These are phyloP conservation scores for Drosophila repleta DNA, from an alignment of 1,140 invertebrate genomes.

Conservation along the genomic window DNA sequence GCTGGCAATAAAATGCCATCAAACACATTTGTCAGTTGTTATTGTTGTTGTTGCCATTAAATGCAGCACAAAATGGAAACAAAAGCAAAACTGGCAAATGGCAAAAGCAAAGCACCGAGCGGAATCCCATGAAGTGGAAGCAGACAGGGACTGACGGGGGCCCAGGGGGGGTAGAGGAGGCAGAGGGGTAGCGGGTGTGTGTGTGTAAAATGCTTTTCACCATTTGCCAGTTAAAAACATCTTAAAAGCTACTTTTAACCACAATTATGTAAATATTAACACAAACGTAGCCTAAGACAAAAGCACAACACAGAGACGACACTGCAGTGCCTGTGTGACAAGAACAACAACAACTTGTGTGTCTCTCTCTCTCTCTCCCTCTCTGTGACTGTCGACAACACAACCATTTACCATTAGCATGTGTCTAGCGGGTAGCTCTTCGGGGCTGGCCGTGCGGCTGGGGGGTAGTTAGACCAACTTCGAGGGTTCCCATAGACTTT, in stretches of 20 bases:
- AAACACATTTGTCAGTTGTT: constrained; percentile 44
- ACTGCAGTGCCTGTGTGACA: constrained; percentile 12
- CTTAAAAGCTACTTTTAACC: constrained; percentile 80
- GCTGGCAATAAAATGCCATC: constrained; percentile 39
- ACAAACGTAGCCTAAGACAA: constrained; percentile 63
- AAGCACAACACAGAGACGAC: constrained; percentile 32
- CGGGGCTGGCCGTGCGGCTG: neutral
- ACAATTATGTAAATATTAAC: constrained; percentile 82
- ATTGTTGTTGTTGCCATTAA: constrained; percentile 48
- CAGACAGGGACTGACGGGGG: neutral
- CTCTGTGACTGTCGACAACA: constrained; percentile 63
- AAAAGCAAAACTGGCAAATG: constrained; percentile 51
- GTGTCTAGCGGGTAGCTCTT: constrained; percentile 26
- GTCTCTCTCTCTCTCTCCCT: constrained; percentile 14
- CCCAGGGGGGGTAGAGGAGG: no score
- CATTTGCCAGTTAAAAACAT: constrained; percentile 73
- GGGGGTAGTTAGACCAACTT: neutral
- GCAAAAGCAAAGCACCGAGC: constrained; percentile 3
- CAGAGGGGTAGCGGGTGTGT: neutral
- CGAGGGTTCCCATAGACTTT: neutral
- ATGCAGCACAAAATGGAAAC: constrained; percentile 47
- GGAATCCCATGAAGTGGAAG: neutral
- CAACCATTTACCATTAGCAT: constrained; percentile 69
- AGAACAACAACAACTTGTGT: constrained; percentile 29
- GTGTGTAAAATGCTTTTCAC: constrained; percentile 27